Evolutionary conservation across 2,113 vertebrate genomes (phyloP), one percentile per base, ranked within the genome.

Genomic region (Eidolon helvum): DNA sequence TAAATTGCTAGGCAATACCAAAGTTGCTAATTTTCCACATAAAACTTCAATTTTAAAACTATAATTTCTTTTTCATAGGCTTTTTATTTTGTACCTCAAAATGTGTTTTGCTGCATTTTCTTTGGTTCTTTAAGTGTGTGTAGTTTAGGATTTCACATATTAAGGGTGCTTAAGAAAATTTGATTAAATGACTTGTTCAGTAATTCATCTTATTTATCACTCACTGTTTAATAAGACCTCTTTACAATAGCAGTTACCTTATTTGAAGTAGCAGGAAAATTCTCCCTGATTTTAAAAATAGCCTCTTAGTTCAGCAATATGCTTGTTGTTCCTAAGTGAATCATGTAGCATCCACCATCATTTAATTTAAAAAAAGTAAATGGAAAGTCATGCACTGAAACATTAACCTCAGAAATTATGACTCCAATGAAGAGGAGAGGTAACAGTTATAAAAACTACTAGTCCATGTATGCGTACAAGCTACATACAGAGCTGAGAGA

Each of bases 11-110:
- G 40, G 40, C 63, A 87, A 10, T 59, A 59, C 92, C 90, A 79
- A 63, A 74, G 74, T 68, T 87, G 92, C 78, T 97, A 22, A 96
- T 96, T 96, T 96, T 45, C 74, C 75, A 74, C 45, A 69, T 65
- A 90, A 83, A 91, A 92, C 18, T 79, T 90, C 50, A 26, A 16
- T 59, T 91, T 92, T 55, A 79, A 50, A 96, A 79, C 21, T 74
- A 78, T 15, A 79, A 40, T 65, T 94, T 97, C 10, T 91, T 21
- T 88, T 63, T 79, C 63, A 19, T 10, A 93, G 28, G n/a, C 65
- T 83, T 92, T 69, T 24, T 59, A 43, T 43, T 93, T 91, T 85
- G 35, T 90, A 12, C 33, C 66, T 89, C 59, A 59, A 79, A 79
- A 75, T 15, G 0, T 79, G 22, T 91, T 96, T 82, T 86, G 30